Evolutionary conservation across 2,797 vertebrate genomes (phyloP), one percentile per base, ranked within the genome.

Genomic region (Pipistrellus nathusii): DNA sequence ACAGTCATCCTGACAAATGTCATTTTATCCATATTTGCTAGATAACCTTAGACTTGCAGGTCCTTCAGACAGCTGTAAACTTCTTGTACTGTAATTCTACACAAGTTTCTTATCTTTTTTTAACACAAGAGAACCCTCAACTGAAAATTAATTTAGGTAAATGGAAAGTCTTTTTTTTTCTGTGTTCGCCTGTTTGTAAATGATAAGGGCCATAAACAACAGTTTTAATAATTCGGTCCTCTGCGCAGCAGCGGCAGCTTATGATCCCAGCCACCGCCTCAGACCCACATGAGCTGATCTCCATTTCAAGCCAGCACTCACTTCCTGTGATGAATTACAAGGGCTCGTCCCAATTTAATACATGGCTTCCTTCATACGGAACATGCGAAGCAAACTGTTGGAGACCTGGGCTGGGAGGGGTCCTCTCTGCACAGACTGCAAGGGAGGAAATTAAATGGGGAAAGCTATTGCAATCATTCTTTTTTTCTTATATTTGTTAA

Each of bases 91-190:
- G 69, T 89, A 96, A 97, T 97, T 97, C 96, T 94, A 75, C 91
- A 97, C 78, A 97, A 97, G 93, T 97, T 96, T 76, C 96, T 98
- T 98, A 98, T 98, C 97, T 96, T 88, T 44, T 44, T 94, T 97
- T 90, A 97, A 94, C 96, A 97, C 96, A 96, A 98, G 95, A 92
- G 90, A 97, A 94, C 87, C 77, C 93, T 98, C 96, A 87, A 83
- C 89, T 97, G 96, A 97, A 98, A 98, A 98, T 97, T 98, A 98
- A 98, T 98, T 98, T 98, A 85, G 97, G 86, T 88, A 97, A 94
- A 97, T 90, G 96, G 90, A 30, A 94, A 97, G 94, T 84, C 95
- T 97, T 92, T 98, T 98, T 98, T 97, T 97, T 96, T 92, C 92
- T 76, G 88, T 92, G 90, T 96, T 98, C 97, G 98, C 94, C 97